Percentiles rank a stretch among this genome's conserved stretches.
Evolutionary conservation across 2,797 vertebrate genomes (phyloP).

Genomic region (Sebastes elongatus): DNA sequence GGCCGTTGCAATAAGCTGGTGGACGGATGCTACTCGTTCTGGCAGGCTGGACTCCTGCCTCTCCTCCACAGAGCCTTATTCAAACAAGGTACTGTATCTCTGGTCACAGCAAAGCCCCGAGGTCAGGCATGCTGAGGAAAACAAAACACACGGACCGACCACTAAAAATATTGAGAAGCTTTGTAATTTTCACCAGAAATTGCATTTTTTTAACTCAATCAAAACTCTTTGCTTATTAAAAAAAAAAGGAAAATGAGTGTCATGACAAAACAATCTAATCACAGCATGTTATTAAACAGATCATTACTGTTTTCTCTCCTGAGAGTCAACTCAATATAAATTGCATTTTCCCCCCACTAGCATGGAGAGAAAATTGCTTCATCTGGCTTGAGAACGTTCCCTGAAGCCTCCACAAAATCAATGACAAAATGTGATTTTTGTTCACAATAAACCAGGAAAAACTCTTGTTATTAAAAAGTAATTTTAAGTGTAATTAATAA

Average conservation of each 20-base stretch:
- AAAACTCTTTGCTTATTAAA: neutral
- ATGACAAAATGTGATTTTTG: neutral
- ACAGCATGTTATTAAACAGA: neutral
- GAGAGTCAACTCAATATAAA: neutral
- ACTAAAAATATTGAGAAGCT: neutral
- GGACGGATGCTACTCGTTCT: conserved; percentile 98
- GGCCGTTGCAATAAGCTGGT: conserved; percentile 98
- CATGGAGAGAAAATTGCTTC: neutral
- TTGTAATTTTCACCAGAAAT: neutral
- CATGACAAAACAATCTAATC: neutral
- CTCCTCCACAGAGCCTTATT: conserved; percentile 92
- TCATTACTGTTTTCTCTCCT: neutral
- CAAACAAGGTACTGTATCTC: conserved; percentile 81
- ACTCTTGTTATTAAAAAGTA: neutral
- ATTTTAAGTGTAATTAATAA: neutral
- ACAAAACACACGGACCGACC: neutral
- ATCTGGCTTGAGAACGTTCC: neutral
- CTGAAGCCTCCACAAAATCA: neutral
- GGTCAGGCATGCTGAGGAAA: no score
- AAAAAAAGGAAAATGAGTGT: neutral
- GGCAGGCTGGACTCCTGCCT: conserved; percentile 95
- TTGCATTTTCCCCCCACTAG: neutral
- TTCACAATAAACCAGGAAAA: neutral
- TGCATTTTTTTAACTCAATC: neutral
- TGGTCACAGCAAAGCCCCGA: neutral